phyloP scores from a whole-genome alignment of 2,888 invertebrate species.

The Noctua janthe region DNA sequence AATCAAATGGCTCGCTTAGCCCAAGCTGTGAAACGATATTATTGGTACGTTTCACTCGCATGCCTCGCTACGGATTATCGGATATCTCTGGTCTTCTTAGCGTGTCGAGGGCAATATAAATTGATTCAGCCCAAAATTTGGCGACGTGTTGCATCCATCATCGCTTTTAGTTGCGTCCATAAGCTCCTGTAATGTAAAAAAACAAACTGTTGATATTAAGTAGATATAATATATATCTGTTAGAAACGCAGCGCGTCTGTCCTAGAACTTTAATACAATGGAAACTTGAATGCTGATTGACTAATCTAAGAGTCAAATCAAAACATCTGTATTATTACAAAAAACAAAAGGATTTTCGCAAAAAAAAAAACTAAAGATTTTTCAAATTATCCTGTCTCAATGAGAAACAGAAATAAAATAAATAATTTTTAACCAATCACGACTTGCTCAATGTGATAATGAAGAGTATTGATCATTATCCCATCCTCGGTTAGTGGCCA shows the following conservation, averaged over 20 bases:
- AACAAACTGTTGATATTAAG: background rate
- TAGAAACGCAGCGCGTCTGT: background rate
- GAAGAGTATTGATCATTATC: background rate
- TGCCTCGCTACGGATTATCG: background rate
- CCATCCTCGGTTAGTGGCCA: background rate
- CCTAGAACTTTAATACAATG: background rate
- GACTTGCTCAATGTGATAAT: background rate
- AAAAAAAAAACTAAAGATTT: background rate
- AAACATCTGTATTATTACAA: background rate
- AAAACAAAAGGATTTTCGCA: background rate
- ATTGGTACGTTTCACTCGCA: background rate
- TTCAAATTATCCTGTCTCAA: conserved; percentile 5
- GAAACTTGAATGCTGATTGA: background rate
- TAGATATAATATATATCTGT: background rate
- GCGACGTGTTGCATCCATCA: background rate
- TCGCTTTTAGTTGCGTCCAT: background rate
- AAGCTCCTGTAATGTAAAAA: background rate
- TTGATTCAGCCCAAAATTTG: background rate
- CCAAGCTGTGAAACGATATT: background rate
- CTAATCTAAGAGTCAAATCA: background rate
- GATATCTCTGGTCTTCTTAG: background rate
- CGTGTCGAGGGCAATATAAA: background rate
- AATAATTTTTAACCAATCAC: background rate
- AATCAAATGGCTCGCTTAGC: background rate
- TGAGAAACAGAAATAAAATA: background rate